A percentile compares a stretch with the other conserved stretches of the same genome.
phyloP scores from a whole-genome alignment of 2,888 invertebrate species.

The Dasypolia templi region DNA sequence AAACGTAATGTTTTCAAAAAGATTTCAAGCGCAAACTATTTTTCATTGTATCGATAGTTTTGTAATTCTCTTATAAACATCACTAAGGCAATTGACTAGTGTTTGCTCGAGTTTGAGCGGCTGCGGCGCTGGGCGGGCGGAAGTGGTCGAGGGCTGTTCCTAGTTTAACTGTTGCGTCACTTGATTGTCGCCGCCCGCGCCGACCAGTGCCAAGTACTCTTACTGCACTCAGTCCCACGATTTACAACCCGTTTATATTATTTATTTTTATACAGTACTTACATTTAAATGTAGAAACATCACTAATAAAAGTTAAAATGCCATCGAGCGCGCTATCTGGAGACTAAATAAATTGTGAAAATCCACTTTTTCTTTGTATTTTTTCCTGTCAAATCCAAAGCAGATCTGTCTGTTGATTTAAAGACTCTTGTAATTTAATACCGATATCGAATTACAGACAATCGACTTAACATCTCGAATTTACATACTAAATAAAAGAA shows the following conservation, averaged over 20 bases:
- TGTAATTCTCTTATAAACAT: constrained; percentile 61
- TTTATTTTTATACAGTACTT: constrained; percentile 55
- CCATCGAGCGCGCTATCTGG: constrained; percentile 1
- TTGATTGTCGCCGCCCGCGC: constrained; percentile 84
- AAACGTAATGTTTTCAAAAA: neutral
- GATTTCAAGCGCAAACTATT: neutral
- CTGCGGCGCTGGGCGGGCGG: constrained; percentile 81
- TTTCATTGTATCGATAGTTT: constrained; percentile 64
- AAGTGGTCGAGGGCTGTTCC: constrained; percentile 86
- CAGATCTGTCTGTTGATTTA: constrained; percentile 60
- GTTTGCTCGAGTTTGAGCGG: constrained; percentile 88
- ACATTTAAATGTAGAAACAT: constrained; percentile 24
- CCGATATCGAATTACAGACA: constrained; percentile 65
- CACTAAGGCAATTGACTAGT: constrained; percentile 86
- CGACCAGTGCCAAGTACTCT: constrained; percentile 65
- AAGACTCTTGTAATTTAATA: constrained; percentile 62
- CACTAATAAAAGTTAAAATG: constrained; percentile 38
- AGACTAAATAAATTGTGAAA: constrained; percentile 48
- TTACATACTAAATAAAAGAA: constrained; percentile 76
- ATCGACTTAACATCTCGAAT: constrained; percentile 69
- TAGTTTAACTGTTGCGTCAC: constrained; percentile 88
- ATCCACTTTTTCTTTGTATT: constrained; percentile 54
- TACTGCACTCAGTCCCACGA: constrained; percentile 58
- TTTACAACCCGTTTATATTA: constrained; percentile 48
- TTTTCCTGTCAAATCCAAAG: constrained; percentile 48